Evolutionary conservation across 2,113 vertebrate species (phyloP), one percentile per base, ranked within the genome.

Genomic region (Seriola rivoliana): DNA sequence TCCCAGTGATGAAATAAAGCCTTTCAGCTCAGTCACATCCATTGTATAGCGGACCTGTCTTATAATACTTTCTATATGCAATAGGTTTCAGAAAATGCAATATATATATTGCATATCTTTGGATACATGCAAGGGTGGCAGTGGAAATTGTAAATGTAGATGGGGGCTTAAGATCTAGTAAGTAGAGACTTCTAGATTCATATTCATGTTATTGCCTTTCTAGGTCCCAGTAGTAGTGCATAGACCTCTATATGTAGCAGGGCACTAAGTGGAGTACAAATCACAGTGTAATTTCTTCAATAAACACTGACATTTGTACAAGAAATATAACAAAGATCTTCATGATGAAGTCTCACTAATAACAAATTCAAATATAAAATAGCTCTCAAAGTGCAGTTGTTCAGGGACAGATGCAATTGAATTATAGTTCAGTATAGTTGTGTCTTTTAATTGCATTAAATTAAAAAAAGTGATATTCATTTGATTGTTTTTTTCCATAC

Each of bases 261-360:
- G 34, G 80, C 80, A 78, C 67, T 84, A 82, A 89, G 82, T 78
- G 23, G 50, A 85, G 84, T 58, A 63, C 85, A 91, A 79, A 89
- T 90, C 74, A 74, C 59, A 55, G 65, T 55, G 69, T 85, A 70
- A 85, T 85, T 78, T 85, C 57, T 84, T 81, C 75, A 59, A 32
- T 75, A 75, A 78, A 62, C 54, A 59, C 77, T 73, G 73, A 85
- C 64, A 86, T 34, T 60, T 68, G 40, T 23, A 70, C 21, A 50
- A 71, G 76, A 73, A 64, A 69, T 88, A 68, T 74, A 65, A 59
- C 25, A 48, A 73, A 80, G 67, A 62, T 68, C n/a, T 64, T 29
- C 12, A 66, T 23, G 50, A 83, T 77, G 57, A 73, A 71, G 81
- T 85, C 64, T 36, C 16, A 57, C 32, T 62, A 29, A 76, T 60